Percentiles rank a stretch among this genome's conserved stretches.
These are phyloP conservation scores for Python bivittatus DNA, from an alignment of 2,113 vertebrate genomes.

Conservation along the genomic window DNA sequence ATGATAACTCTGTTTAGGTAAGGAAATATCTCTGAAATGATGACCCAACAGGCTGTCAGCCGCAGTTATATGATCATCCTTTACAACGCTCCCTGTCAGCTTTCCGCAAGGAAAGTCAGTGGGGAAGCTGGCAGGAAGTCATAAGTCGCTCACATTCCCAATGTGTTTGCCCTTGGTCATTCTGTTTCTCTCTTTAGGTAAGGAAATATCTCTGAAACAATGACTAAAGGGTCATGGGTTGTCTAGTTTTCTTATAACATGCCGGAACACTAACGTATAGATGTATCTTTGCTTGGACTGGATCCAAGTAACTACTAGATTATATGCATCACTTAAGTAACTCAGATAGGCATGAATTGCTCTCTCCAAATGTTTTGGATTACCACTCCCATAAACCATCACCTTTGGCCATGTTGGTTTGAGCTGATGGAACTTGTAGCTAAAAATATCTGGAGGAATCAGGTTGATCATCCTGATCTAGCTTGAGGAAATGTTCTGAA, in stretches of 20 bases:
- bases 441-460: background rate
- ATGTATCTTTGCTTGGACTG: background rate
- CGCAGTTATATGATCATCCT: no score
- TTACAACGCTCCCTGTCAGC: no score
- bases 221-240: no score
- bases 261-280: background rate
- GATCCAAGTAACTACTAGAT: background rate
- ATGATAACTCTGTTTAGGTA: no score
- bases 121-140: no score
- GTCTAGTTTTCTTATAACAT: background rate
- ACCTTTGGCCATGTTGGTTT: background rate
- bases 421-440: background rate
- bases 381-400: background rate
- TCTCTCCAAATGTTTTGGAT: background rate
- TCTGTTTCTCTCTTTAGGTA: no score
- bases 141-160: no score
- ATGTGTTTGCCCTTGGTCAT: no score
- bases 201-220: no score
- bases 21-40: no score
- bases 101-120: no score
- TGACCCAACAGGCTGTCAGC: no score
- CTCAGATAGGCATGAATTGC: background rate
- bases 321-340: background rate
- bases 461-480: background rate
- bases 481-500: background rate